Conservation (phyloP, 2,888 invertebrate species). For the Suillia variegata region DNA sequence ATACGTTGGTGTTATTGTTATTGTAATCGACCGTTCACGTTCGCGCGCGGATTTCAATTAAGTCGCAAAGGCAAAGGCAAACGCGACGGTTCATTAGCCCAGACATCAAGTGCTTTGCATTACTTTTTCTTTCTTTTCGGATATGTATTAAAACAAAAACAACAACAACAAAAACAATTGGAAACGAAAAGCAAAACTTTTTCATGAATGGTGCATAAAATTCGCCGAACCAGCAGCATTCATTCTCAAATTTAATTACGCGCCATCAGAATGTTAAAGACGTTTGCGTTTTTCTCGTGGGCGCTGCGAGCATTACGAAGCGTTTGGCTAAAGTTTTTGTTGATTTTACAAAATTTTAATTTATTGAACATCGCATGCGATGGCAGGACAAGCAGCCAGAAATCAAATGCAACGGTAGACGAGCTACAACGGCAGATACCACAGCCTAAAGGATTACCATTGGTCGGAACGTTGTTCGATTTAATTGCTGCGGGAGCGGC, state of each 20-base stretch:
- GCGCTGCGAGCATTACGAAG: background rate
- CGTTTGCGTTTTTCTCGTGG: background rate
- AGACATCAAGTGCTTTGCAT: no score
- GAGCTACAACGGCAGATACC: conserved; percentile 61
- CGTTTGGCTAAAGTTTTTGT: background rate
- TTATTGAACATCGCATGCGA: background rate
- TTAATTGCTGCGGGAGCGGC: conserved; percentile 67
- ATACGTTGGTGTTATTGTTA: background rate
- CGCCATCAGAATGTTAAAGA: background rate
- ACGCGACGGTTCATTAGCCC: no score
- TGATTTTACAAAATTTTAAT: no score
- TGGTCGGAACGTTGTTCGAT: conserved; percentile 65
- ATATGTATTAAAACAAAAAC: background rate
- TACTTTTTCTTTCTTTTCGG: no score
- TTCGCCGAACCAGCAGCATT: background rate
- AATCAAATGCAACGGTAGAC: no score
- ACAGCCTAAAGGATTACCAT: conserved; percentile 63
- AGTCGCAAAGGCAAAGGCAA: no score
- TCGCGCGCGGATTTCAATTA: no score
- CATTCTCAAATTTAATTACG: background rate
- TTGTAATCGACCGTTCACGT: no score
- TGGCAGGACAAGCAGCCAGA: background rate
- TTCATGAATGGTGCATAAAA: background rate
- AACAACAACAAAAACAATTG: background rate
- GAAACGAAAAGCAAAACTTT: background rate